Evolutionary conservation across 1,140 invertebrate genomes (phyloP), one percentile per base, ranked within the genome.

Genomic region (Hypothenemus hampei): DNA sequence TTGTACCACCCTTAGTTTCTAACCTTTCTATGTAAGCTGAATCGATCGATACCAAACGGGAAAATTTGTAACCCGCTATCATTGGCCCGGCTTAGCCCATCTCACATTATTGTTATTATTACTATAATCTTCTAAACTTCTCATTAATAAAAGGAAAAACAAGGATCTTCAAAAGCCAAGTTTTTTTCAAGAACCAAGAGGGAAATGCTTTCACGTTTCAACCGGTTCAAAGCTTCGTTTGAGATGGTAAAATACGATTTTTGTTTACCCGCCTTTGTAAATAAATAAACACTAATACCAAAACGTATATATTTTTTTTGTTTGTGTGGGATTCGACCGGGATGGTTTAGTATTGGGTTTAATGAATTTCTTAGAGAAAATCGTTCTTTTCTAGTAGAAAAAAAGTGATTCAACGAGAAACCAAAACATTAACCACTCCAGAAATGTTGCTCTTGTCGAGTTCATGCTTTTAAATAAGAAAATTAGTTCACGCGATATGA

Each of bases 31-130:
- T 52, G 39, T 52, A 53, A 53, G 40, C 29, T 11, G 33, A 43
- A 44, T n/a, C 50, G 50, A 44, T 53, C 50, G 39, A 53, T 53
- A 53, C 40, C 15, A 37, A 33, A 43, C 29, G 41, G 39, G 37
- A 43, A 45, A 35, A 31, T 53, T 53, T 45, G 40, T 53, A 37
- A 43, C 50, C 50, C 44, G 50, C 29, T 43, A 53, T 53, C 50
- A 39, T 50, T 53, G 50, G 40, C 39, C 40, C 37, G 50, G 33
- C 40, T 21, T 53, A 33, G 39, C 39, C 40, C 48, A 39, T 41
- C 48, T 53, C 33, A 22, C 15, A 24, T 53, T 53, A 43, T 43
- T 48, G 48, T 40, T 44, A 47, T 37, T 40, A 48, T 48, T 48
- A 48, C 20, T 21, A 48, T 36, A n/a, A n/a, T n/a, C n/a, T n/a